Conservation (phyloP, 2,113 vertebrate species). For the Probosciger aterrimus region DNA sequence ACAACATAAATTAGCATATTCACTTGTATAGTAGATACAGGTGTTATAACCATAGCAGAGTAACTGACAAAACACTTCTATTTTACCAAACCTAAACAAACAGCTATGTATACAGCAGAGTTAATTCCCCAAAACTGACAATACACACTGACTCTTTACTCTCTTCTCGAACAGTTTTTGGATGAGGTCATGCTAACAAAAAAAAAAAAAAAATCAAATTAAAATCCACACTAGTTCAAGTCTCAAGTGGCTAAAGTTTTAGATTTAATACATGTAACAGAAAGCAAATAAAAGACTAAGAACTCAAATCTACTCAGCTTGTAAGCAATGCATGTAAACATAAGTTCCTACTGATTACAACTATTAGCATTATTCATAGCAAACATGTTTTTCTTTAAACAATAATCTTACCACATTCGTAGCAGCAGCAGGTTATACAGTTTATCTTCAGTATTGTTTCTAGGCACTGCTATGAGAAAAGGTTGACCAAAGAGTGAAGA, state of each 20-base stretch:
- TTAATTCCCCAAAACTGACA: not conserved
- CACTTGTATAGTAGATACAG: not conserved
- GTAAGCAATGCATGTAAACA: not conserved
- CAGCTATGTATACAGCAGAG: not conserved
- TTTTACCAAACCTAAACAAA: not conserved
- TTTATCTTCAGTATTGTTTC: slow-evolving; percentile 94
- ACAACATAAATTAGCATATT: not conserved
- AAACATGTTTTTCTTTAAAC: not conserved
- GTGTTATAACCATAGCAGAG: not conserved
- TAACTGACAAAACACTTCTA: not conserved
- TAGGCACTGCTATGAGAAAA: slow-evolving; percentile 93
- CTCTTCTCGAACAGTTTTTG: not conserved
- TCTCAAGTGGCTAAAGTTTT: not conserved
- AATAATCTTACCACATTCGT: slow-evolving; percentile 86
- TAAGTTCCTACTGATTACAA: not conserved
- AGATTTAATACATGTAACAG: not conserved
- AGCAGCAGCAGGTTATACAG: slow-evolving; percentile 93
- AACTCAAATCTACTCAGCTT: not conserved
- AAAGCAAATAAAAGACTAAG: not conserved
- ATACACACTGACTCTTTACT: not conserved
- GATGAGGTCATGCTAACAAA: not conserved
- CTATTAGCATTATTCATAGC: not conserved
- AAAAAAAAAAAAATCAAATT: not conserved
- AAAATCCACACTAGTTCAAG: not conserved
- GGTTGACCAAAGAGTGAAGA: slow-evolving; percentile 93